Evolutionary conservation across 1,140 invertebrate genomes (phyloP).

Genomic region (Delia radicum): DNA sequence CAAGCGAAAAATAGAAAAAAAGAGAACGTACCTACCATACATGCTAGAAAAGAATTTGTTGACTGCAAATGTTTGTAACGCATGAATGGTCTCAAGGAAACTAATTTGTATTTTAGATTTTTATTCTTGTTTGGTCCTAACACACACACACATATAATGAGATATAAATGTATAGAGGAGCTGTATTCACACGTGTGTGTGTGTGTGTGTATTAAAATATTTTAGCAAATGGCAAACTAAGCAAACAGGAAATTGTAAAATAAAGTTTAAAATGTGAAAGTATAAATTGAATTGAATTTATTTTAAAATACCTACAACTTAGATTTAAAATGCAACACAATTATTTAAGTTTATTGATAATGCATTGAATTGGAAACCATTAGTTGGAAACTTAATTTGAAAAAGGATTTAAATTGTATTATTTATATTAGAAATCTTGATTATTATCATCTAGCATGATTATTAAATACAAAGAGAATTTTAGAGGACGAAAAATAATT

Average conservation of each 20-base stretch:
- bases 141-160: background rate
- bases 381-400: too few species aligned
- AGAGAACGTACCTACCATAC: too few species aligned
- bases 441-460: too few species aligned
- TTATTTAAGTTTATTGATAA: too few species aligned
- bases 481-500: too few species aligned
- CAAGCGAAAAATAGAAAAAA: background rate
- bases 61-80: constrained; percentile 3
- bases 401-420: too few species aligned
- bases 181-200: background rate
- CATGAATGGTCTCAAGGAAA: constrained; percentile 4
- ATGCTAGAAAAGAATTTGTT: background rate
- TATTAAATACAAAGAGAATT: too few species aligned
- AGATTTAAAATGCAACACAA: too few species aligned
- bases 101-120: background rate
- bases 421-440: too few species aligned
- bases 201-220: background rate
- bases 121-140: background rate
- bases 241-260: background rate
- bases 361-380: too few species aligned
- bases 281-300: background rate
- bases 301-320: too few species aligned
- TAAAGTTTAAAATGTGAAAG: background rate
- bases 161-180: too few species aligned
- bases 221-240: background rate